Conservation (phyloP, 2,797 vertebrate genomes). For the Limosa lapponica region DNA sequence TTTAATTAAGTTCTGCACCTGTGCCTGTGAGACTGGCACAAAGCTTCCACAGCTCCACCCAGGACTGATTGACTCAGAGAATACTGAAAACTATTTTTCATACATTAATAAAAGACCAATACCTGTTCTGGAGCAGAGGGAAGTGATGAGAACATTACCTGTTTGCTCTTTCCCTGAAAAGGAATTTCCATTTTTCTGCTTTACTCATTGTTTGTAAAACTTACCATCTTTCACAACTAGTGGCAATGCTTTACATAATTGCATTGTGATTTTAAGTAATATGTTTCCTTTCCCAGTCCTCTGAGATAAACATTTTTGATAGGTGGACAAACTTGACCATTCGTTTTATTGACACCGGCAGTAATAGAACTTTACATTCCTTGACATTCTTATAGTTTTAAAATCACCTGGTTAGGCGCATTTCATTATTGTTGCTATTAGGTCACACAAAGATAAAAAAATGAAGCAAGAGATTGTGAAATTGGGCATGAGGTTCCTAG, state of each 20-base stretch:
- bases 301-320: background rate
- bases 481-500: background rate
- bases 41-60: rapidly evolving
- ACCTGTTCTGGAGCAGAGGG: background rate
- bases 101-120: background rate
- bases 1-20: background rate
- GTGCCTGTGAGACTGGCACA: background rate
- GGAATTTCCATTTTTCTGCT: background rate
- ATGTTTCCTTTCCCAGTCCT: background rate
- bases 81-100: background rate
- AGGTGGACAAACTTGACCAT: background rate
- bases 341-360: background rate
- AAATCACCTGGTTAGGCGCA: background rate
- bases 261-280: background rate
- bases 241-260: background rate
- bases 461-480: background rate
- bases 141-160: background rate
- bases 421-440: background rate
- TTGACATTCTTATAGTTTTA: background rate
- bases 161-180: background rate
- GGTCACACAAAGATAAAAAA: background rate
- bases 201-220: background rate
- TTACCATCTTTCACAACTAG: background rate
- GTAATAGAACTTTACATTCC: background rate
- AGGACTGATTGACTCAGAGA: background rate